These are phyloP conservation scores for Stenurella melanura DNA, from an alignment of 2,888 invertebrate genomes.

Conservation along the genomic window DNA sequence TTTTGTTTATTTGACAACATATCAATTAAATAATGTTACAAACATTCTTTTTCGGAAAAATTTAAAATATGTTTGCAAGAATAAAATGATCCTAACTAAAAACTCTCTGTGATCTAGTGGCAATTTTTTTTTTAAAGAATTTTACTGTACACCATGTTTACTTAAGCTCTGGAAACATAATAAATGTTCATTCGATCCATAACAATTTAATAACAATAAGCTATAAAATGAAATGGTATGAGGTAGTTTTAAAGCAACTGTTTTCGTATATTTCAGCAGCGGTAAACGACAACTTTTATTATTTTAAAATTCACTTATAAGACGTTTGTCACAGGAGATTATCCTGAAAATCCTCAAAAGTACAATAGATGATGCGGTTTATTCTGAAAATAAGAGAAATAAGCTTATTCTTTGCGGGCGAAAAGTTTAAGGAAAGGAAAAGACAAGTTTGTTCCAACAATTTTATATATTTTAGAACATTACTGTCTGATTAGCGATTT, in stretches of 20 bases:
- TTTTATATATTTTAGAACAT: constrained; percentile 16
- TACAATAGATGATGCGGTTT: constrained; percentile 33
- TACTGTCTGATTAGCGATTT: not conserved
- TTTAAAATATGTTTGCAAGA: too few relatives aligned
- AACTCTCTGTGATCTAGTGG: too few relatives aligned
- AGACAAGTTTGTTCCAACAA: constrained; percentile 5
- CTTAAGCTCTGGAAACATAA: too few relatives aligned
- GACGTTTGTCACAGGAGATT: constrained; percentile 30
- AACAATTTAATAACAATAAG: too few relatives aligned
- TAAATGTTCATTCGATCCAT: too few relatives aligned
- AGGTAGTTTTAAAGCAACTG: not conserved
- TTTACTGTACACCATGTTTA: too few relatives aligned
- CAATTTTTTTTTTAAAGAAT: too few relatives aligned
- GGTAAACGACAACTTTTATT: not conserved
- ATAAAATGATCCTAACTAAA: too few relatives aligned
- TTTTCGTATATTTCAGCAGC: constrained; percentile 4
- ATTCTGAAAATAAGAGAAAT: constrained; percentile 25
- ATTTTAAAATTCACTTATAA: constrained; percentile 34
- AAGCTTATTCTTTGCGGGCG: constrained; percentile 5
- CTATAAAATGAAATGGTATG: not conserved
- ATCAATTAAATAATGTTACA: too few relatives aligned
- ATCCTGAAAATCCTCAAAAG: constrained; percentile 27
- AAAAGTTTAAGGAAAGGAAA: constrained; percentile 24
- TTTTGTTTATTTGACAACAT: too few relatives aligned
- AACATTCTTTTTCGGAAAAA: too few relatives aligned